Evolutionary conservation across 2,113 vertebrate genomes (phyloP).

Genomic region (Zosterops hypoxanthus): DNA sequence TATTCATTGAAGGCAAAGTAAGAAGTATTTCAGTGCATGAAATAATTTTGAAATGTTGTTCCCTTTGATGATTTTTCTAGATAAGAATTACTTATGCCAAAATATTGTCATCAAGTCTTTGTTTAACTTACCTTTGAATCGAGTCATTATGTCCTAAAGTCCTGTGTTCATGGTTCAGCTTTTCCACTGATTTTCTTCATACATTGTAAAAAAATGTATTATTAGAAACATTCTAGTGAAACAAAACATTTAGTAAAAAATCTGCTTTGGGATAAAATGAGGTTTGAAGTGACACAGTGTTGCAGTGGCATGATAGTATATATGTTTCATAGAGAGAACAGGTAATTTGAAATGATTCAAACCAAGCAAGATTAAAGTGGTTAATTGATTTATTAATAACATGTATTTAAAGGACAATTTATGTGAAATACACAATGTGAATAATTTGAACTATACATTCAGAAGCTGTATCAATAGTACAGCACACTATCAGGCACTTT

Average conservation of each 20-base stretch:
- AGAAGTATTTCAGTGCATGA: background rate
- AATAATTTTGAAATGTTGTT: background rate
- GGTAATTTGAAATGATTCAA: background rate
- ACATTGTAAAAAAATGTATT: background rate
- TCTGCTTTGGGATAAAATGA: background rate
- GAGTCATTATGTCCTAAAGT: background rate
- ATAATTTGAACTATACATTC: background rate
- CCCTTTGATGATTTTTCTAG: background rate
- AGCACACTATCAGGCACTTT: background rate
- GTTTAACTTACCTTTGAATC: background rate
- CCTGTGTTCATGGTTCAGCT: background rate
- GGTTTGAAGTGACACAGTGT: background rate
- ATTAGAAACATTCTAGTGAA: background rate
- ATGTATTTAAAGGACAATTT: background rate
- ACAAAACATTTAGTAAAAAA: background rate
- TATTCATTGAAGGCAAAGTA: background rate
- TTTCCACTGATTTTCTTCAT: background rate
- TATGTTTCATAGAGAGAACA: background rate
- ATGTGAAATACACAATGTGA: background rate
- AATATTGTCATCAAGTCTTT: background rate
- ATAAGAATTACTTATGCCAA: background rate
- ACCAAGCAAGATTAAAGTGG: background rate
- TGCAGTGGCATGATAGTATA: background rate
- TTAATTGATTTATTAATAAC: background rate
- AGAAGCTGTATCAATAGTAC: background rate